Evolutionary conservation across 1,140 invertebrate genomes (phyloP).

Genomic region (Rhyacophila brunnea): DNA sequence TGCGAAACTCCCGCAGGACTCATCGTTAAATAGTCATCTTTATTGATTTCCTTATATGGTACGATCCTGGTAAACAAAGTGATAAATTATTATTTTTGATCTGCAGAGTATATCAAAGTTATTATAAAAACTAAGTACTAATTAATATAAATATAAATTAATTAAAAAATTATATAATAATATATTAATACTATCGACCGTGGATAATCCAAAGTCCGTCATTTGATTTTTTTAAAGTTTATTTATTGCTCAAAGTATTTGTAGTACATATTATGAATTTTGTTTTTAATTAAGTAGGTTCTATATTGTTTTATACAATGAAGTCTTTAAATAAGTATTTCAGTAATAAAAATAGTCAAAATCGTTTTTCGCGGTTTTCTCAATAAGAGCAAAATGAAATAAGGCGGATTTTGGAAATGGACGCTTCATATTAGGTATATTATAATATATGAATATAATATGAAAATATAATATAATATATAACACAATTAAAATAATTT

Average conservation of each 20-base stretch:
- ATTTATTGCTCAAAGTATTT: too few species aligned
- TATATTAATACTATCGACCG: neutral
- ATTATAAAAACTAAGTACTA: neutral
- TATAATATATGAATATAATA: conserved; percentile 1
- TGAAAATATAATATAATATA: neutral
- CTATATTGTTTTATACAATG: too few species aligned
- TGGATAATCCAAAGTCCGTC: neutral
- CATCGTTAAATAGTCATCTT: conserved; percentile 66
- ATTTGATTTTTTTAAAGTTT: neutral
- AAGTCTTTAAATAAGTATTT: neutral
- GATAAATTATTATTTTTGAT: neutral
- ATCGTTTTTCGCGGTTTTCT: neutral
- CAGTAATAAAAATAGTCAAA: neutral
- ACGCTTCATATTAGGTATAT: conserved; percentile 6
- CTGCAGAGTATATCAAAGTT: neutral
- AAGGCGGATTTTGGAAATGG: too few species aligned
- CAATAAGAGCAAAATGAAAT: too few species aligned
- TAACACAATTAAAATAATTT: neutral
- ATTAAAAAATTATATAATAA: neutral
- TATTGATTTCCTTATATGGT: conserved; percentile 61
- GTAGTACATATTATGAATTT: too few species aligned
- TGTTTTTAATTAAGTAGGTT: too few species aligned
- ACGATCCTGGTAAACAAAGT: conserved; percentile 57
- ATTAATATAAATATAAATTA: neutral
- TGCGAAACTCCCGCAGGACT: conserved; percentile 69